phyloP scores from a whole-genome alignment of 2,113 vertebrate species.

The Syrrhaptes paradoxus region DNA sequence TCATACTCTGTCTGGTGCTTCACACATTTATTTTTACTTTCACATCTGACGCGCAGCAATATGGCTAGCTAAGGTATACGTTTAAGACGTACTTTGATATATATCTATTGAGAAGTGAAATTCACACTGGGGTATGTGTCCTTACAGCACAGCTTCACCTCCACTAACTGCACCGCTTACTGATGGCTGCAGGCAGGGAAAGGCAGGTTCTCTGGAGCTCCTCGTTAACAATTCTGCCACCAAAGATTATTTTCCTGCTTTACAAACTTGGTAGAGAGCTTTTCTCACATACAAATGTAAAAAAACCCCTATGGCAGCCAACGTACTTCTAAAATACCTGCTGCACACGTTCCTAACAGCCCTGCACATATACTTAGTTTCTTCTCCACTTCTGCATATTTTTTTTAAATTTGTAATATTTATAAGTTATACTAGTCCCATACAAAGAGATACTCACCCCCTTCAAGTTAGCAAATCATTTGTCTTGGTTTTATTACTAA shows the following conservation, averaged over 20 bases:
- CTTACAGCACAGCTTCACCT: conserved; percentile 36
- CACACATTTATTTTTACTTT: conserved; percentile 78
- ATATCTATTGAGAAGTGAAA: conserved; percentile 70
- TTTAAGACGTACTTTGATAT: conserved; percentile 64
- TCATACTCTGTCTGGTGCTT: conserved; percentile 55
- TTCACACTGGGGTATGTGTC: conserved; percentile 54
- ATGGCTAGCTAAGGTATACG: conserved; percentile 69
- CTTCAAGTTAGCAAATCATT: neutral
- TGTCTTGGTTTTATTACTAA: neutral
- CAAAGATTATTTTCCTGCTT: conserved; percentile 8
- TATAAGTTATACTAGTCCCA: neutral
- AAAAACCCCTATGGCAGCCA: neutral
- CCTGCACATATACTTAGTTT: neutral
- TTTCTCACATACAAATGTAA: neutral
- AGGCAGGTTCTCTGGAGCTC: neutral
- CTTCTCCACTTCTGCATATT: neutral
- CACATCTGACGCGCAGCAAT: conserved; percentile 76
- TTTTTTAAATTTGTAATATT: neutral
- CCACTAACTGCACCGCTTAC: conserved; percentile 50
- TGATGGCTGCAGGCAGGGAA: conserved; percentile 11
- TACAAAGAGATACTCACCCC: neutral
- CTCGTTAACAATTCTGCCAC: conserved; percentile 27
- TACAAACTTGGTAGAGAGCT: neutral
- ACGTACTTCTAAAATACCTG: neutral
- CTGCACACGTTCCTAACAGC: neutral